A percentile compares a stretch with the other conserved stretches of the same genome.
Evolutionary conservation across 1,140 invertebrate species (phyloP).

Genomic region (Conus ventricosus): DNA sequence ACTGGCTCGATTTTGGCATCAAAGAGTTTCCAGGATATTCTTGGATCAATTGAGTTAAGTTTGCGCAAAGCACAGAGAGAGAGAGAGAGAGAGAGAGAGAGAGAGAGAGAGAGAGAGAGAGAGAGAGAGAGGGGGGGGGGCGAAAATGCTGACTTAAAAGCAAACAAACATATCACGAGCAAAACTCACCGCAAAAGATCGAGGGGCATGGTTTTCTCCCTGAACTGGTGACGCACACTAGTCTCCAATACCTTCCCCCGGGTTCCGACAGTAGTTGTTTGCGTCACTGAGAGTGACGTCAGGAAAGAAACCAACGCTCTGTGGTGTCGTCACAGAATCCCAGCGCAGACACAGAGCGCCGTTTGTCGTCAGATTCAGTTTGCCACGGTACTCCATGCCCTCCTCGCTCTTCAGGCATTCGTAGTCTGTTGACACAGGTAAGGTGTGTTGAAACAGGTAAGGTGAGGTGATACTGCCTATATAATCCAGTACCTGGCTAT

Average conservation of each 20-base stretch:
- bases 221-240: neutral
- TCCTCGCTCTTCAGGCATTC: neutral
- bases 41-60: too few relatives aligned
- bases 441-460: neutral
- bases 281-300: conserved; percentile 1
- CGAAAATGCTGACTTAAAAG: too few relatives aligned
- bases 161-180: too few relatives aligned
- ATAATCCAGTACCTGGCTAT: too few relatives aligned
- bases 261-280: conserved; percentile 7
- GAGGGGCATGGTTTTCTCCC: neutral
- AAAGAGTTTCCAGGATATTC: too few relatives aligned
- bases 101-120: too few relatives aligned
- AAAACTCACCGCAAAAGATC: neutral
- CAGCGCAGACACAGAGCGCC: neutral
- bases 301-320: neutral
- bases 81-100: too few relatives aligned
- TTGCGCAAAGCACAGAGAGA: too few relatives aligned
- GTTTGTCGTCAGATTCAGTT: neutral
- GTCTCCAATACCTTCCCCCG: neutral
- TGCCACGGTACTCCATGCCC: neutral
- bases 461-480: too few relatives aligned
- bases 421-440: neutral
- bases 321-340: neutral
- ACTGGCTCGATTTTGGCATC: too few relatives aligned
- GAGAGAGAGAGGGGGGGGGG: too few relatives aligned